Base-by-base conservation (phyloP, 2,888 invertebrate genomes). In the Kuschelorhynchus macadamiae region DNA sequence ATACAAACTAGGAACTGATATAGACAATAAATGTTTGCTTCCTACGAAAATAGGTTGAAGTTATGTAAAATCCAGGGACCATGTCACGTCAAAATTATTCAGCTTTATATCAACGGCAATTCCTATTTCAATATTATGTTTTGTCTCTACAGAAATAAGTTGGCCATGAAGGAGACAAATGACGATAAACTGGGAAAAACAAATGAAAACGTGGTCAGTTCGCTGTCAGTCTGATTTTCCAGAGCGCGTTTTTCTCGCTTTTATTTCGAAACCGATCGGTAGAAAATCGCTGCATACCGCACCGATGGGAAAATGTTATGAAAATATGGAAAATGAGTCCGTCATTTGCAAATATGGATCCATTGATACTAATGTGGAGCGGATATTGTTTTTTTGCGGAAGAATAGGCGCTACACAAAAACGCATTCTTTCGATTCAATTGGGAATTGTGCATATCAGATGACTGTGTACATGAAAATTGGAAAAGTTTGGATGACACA, bases 341-440 rank as follows among this genome's bases (percentile, higher is more conserved):
- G 70, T 70, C 70, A 70, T 70, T 70, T 66, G 66, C 70, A 68
- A 62, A 63, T 59, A 57, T 59, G 30, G 30, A 56, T 59, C 41
- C 63, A 70, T 66, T 70, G 70, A 70, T 66, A 70, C 62, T 69
- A 63, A 68, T 68, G 57, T 36, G 68, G 41, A 33, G 33, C 65
- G 70, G 70, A 70, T 65, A 70, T 70, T 70, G 70, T 65, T 70
- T 70, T 25, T 65, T 70, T 70, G 55, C 70, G 70, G 65, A 65
- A 70, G 70, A 70, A 65, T 62, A 57, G 52, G 25, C 70, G 60
- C 56, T 64, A 61, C 70, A 70, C 70, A 70, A 70, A 70, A 70
- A 70, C 65, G 65, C 70, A 70, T 70, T 70, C 70, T 70, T 65
- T 70, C 70, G 65, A 60, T 56, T 70, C 65, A 65, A 30, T 70